phyloP scores from a whole-genome alignment of 2,797 vertebrate species.

The Enteromius radiatus region DNA sequence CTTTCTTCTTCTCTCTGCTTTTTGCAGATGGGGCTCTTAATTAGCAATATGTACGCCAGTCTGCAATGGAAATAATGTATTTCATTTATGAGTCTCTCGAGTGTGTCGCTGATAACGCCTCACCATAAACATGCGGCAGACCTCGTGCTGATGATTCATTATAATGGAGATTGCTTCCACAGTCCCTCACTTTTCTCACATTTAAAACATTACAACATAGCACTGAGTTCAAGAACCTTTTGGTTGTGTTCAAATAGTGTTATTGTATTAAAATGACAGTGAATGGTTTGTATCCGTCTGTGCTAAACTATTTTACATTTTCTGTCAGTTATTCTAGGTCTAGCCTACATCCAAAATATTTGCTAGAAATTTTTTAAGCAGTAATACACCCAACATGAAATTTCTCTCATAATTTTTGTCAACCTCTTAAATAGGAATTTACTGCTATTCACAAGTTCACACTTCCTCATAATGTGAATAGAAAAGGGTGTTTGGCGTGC shows the following conservation, averaged over 20 bases:
- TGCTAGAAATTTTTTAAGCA: neutral
- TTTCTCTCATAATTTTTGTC: neutral
- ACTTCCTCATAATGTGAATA: no score
- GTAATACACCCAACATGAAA: neutral
- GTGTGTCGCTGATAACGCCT: slow-evolving; percentile 29
- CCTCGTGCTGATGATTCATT: slow-evolving; percentile 6
- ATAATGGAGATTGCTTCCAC: neutral
- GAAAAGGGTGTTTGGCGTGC: no score
- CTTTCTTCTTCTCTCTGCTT: slow-evolving; percentile 28
- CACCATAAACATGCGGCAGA: slow-evolving; percentile 21
- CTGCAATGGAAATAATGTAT: slow-evolving; percentile 43
- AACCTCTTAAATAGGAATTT: no score
- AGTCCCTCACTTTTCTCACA: neutral
- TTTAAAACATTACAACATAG: slow-evolving; percentile 3
- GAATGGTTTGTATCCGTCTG: neutral
- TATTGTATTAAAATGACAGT: neutral
- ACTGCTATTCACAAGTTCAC: no score
- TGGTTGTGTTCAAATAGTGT: neutral
- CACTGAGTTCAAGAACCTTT: neutral
- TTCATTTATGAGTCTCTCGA: slow-evolving; percentile 28
- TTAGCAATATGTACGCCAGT: slow-evolving; percentile 54
- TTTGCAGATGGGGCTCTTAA: slow-evolving; percentile 63
- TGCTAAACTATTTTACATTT: neutral
- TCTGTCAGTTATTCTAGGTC: neutral
- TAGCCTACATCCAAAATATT: neutral